Evolutionary conservation across 2,888 invertebrate genomes (phyloP), one percentile per base, ranked within the genome.

Genomic region (Amiota minor): DNA sequence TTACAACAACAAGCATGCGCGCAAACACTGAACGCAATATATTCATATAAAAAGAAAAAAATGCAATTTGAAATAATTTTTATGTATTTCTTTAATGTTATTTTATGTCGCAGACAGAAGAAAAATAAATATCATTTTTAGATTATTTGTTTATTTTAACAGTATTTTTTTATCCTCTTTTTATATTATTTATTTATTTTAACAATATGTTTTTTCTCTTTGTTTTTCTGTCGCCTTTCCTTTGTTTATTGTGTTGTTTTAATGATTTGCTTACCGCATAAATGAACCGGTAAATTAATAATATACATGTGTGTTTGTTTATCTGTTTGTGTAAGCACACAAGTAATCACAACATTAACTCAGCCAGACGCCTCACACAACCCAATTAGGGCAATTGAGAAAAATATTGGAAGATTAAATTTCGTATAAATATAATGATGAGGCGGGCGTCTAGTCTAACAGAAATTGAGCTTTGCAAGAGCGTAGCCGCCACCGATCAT

Each of bases 1-100:
- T 59, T 23, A 18, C 16, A n/a, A n/a, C n/a, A n/a, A n/a, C n/a
- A 12, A 10, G 53, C 53, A 16, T 16, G 53, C n/a, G 53, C 1
- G 14, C 53, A 12, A 53, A 1, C 53, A 2, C 11, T n/a, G 53
- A 53, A 53, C 53, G n/a, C 14, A 53, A 8, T 8, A 59, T 10
- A 20, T 20, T 20, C 10, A 50, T n/a, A 12, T 20, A 59, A 20
- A 59, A n/a, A n/a, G n/a, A n/a, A n/a, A n/a, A n/a, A n/a, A 62
- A 45, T 62, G 62, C 62, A 62, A 62, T 62, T 45, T 62, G 10
- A 45, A 35, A 45, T 35, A 14, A 45, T 62, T 62, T 62, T 62
- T 45, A 45, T 62, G 11, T 9, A 45, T 62, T 35, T 11, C 18
- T n/a, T 61, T 61, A 11, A 35, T 62, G 62, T 62, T 62, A 45